A percentile compares a stretch with the other conserved stretches of the same genome.
phyloP scores from a whole-genome alignment of 2,888 invertebrate species.

The Lydus trimaculatus region DNA sequence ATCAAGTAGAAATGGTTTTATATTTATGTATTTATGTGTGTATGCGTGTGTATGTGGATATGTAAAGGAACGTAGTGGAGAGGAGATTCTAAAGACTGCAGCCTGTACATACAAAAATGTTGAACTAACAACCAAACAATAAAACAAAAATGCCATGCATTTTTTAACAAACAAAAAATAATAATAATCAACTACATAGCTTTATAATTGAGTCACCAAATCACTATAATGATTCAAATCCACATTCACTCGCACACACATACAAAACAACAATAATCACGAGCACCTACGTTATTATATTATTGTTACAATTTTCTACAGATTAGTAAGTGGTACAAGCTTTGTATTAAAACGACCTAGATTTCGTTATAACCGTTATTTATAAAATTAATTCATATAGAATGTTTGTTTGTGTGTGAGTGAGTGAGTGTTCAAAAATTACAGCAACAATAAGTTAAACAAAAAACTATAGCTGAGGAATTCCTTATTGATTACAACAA shows the following conservation, averaged over 20 bases:
- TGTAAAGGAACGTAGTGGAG: not conserved
- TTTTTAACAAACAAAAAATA: too few species aligned
- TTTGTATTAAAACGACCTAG: not conserved
- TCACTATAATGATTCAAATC: not conserved
- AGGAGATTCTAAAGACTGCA: not conserved
- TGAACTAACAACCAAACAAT: not conserved
- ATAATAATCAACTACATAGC: not conserved
- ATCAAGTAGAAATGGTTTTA: constrained; percentile 1
- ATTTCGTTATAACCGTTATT: not conserved
- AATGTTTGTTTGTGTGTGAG: not conserved
- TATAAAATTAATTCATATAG: constrained; percentile 2
- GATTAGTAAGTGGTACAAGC: not conserved
- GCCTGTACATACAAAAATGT: not conserved
- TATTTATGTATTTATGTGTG: not conserved
- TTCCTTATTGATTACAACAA: not conserved
- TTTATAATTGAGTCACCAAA: not conserved
- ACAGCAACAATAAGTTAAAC: not conserved
- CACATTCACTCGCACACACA: not conserved
- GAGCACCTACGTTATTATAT: not conserved
- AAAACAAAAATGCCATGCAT: not conserved
- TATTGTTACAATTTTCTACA: not conserved
- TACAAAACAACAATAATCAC: not conserved
- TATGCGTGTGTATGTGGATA: not conserved
- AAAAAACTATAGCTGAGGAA: not conserved
- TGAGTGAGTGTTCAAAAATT: not conserved